Percentiles rank a stretch among this genome's conserved stretches.
Evolutionary conservation across 1,140 invertebrate species (phyloP).

Genomic region (Drosophila lacteicornis): DNA sequence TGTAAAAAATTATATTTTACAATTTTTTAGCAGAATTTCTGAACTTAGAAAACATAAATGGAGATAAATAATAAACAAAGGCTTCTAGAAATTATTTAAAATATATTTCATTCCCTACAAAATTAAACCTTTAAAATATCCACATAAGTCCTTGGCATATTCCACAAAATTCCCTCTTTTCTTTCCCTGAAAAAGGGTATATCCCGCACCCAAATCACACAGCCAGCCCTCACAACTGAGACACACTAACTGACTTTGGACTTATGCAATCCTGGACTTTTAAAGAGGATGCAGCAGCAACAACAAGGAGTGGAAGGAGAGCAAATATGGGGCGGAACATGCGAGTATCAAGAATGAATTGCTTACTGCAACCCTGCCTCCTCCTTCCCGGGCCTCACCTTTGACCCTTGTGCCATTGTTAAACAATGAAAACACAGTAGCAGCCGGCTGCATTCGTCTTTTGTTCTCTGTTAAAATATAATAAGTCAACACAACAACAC

Average conservation of each 20-base stretch:
- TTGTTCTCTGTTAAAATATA: slow-evolving; percentile 75
- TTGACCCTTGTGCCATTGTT: slow-evolving; percentile 38
- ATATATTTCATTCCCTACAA: no score
- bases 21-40: no score
- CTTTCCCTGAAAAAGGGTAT: slow-evolving; percentile 2
- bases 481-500: slow-evolving; percentile 66
- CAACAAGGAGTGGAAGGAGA: background rate
- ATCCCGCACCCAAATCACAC: background rate
- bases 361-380: slow-evolving; percentile 40
- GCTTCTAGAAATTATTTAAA: background rate
- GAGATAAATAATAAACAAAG: no score
- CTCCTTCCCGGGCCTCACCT: background rate
- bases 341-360: slow-evolving; percentile 61
- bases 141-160: no score
- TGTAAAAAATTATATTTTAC: background rate
- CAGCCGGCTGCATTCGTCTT: slow-evolving; percentile 41
- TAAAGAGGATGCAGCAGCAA: background rate
- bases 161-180: background rate
- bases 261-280: slow-evolving; percentile 53
- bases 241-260: slow-evolving; percentile 36
- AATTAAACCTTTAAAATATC: background rate
- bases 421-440: slow-evolving; percentile 67
- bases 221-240: slow-evolving; percentile 1
- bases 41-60: background rate
- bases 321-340: slow-evolving; percentile 46